These are phyloP conservation scores for Drosophila testacea DNA, from an alignment of 2,888 invertebrate species.

Conservation along the genomic window DNA sequence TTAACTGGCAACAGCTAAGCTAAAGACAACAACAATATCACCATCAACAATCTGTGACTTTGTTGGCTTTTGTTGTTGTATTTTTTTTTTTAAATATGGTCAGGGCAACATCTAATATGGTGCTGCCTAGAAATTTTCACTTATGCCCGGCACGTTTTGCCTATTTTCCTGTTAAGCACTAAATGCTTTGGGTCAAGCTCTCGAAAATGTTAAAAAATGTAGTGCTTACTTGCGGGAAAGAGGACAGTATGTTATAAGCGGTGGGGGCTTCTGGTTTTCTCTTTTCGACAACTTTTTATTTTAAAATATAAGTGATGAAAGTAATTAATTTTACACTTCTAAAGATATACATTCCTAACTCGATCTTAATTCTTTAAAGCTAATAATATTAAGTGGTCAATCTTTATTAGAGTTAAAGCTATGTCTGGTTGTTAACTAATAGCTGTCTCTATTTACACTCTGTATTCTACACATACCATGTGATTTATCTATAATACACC, in stretches of 20 bases:
- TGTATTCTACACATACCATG: background rate
- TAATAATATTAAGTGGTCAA: background rate
- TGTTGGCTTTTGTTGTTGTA: slow-evolving; percentile 30
- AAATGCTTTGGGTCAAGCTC: slow-evolving; percentile 70
- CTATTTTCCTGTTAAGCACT: slow-evolving; percentile 73
- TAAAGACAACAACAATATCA: slow-evolving; percentile 24
- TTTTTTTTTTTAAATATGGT: slow-evolving; percentile 66
- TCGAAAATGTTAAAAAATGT: slow-evolving; percentile 60
- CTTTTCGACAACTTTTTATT: slow-evolving; percentile 49
- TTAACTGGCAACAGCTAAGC: slow-evolving; percentile 59
- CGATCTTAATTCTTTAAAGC: background rate
- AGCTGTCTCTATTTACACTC: background rate
- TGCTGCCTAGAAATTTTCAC: slow-evolving; percentile 71
- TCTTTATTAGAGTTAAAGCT: background rate
- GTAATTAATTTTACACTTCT: background rate
- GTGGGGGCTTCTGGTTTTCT: slow-evolving; percentile 55
- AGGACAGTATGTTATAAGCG: slow-evolving; percentile 23
- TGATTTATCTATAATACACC: slow-evolving; percentile 5
- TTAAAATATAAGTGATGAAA: background rate
- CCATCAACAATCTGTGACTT: slow-evolving; percentile 57
- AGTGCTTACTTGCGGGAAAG: slow-evolving; percentile 24
- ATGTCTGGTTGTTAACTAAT: background rate
- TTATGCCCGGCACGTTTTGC: slow-evolving; percentile 74
- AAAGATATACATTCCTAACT: background rate
- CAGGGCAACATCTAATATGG: slow-evolving; percentile 64